These are phyloP conservation scores for Dryomyza anilis DNA, from an alignment of 2,888 invertebrate species.

Conservation along the genomic window DNA sequence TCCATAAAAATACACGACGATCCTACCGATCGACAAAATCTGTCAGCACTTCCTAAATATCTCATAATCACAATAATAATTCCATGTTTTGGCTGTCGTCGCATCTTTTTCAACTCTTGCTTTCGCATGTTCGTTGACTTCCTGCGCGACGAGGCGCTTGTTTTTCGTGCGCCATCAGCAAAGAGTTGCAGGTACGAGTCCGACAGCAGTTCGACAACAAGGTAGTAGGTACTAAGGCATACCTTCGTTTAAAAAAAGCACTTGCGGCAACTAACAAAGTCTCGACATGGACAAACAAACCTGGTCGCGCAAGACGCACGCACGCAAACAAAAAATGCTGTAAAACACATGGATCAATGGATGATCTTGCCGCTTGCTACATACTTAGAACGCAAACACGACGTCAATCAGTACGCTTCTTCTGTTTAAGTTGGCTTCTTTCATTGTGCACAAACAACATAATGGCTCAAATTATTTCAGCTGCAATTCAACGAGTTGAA, in stretches of 20 bases:
- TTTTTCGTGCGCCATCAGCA: background rate
- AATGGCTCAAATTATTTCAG: too few relatives aligned
- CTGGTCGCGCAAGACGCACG: background rate
- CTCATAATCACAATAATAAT: conserved; percentile 7
- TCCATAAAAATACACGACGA: too few relatives aligned
- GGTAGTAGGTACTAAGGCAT: background rate
- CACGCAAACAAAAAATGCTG: conserved; percentile 2
- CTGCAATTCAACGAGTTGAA: too few relatives aligned
- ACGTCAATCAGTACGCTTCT: too few relatives aligned
- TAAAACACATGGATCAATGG: too few relatives aligned
- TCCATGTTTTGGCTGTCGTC: conserved; percentile 26
- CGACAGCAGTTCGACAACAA: background rate
- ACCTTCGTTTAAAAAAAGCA: background rate
- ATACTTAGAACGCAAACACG: too few relatives aligned
- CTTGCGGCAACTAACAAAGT: background rate
- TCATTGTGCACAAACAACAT: too few relatives aligned
- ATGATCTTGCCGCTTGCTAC: too few relatives aligned
- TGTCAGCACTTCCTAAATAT: conserved; percentile 22
- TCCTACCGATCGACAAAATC: conserved; percentile 6
- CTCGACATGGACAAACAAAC: conserved; percentile 8
- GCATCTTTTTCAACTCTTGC: conserved; percentile 37
- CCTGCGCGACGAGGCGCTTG: background rate
- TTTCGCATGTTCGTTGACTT: conserved; percentile 1
- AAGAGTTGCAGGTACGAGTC: background rate
- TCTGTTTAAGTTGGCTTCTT: too few relatives aligned